Conservation (phyloP, 2,797 vertebrate species). For the Podarcis lilfordi region DNA sequence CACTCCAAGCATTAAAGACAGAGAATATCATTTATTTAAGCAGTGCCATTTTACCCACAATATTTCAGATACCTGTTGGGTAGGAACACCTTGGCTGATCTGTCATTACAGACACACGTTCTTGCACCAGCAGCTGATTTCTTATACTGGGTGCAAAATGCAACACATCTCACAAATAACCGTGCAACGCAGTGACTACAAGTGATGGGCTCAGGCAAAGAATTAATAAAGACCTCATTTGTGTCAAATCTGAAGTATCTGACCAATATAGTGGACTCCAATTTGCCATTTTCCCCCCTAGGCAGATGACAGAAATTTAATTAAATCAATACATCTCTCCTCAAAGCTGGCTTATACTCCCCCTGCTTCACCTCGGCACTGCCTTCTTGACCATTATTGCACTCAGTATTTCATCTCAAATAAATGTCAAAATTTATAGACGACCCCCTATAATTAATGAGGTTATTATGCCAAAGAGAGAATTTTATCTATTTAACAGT, state of each 20-base stretch:
- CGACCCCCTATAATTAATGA: constrained; percentile 18
- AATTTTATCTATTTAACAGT: neutral
- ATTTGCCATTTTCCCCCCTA: constrained; percentile 51
- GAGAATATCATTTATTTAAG: too few species aligned
- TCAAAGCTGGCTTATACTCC: constrained; percentile 43
- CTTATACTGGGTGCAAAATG: constrained; percentile 23
- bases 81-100: constrained; percentile 6
- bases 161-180: constrained; percentile 38
- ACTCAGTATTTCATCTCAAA: constrained; percentile 62
- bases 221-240: constrained; percentile 69
- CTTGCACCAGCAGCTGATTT: constrained; percentile 3
- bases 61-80: neutral
- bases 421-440: constrained; percentile 45
- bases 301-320: constrained; percentile 63
- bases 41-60: neutral
- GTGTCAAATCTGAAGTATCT: constrained; percentile 65
- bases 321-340: constrained; percentile 71
- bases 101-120: constrained; percentile 9
- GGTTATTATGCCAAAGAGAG: neutral
- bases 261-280: constrained; percentile 58
- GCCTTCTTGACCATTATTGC: constrained; percentile 64
- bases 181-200: constrained; percentile 41
- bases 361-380: constrained; percentile 12
- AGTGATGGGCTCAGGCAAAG: constrained; percentile 58
- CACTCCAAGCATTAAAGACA: neutral